Percentiles rank a stretch among this genome's conserved stretches.
Evolutionary conservation across 1,140 invertebrate genomes (phyloP).

Genomic region (Heliconius melpomene): DNA sequence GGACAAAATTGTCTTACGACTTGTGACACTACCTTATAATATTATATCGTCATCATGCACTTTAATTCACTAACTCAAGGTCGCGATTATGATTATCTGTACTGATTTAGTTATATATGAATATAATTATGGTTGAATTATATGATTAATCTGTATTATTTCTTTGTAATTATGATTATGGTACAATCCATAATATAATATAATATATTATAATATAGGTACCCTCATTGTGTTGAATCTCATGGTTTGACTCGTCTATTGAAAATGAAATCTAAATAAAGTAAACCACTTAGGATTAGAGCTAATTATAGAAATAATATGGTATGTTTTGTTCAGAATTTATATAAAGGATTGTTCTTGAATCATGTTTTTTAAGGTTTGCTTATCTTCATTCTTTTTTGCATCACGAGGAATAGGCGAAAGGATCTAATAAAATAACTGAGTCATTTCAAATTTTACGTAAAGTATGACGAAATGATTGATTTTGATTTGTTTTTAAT

Average conservation of each 20-base stretch:
- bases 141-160: slow-evolving; percentile 29
- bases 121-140: slow-evolving; percentile 42
- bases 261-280: background rate
- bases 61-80: slow-evolving; percentile 64
- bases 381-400: too few species aligned
- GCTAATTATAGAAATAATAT: too few species aligned
- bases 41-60: slow-evolving; percentile 43
- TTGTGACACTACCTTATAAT: background rate
- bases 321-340: too few species aligned
- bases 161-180: slow-evolving; percentile 28
- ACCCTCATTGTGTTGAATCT: background rate
- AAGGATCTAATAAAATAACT: too few species aligned
- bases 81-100: slow-evolving; percentile 39
- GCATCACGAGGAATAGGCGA: too few species aligned
- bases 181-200: background rate
- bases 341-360: too few species aligned
- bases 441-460: too few species aligned
- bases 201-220: background rate
- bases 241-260: background rate
- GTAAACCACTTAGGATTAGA: background rate
- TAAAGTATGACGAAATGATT: too few species aligned
- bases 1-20: slow-evolving; percentile 6
- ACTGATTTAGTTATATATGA: slow-evolving; percentile 40
- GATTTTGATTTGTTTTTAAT: too few species aligned
- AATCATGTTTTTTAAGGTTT: too few species aligned